phyloP scores from a whole-genome alignment of 2,113 vertebrate genomes.

The Sylvilagus bachmani region DNA sequence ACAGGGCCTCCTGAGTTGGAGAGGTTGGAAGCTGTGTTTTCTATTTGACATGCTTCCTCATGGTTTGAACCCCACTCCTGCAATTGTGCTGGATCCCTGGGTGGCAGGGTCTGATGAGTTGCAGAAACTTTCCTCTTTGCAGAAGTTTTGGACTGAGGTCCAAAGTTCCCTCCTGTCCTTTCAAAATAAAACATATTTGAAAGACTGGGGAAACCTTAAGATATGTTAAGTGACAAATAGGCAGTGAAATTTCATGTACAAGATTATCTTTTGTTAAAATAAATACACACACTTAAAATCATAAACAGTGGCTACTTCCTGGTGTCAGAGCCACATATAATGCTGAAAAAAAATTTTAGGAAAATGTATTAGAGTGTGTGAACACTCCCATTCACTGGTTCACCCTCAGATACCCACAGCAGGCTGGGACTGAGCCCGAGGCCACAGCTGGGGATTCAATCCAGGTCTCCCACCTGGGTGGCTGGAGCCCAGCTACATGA shows the following conservation, averaged over 20 bases:
- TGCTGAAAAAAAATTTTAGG: background rate
- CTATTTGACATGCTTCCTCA: background rate
- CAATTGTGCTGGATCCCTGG: background rate
- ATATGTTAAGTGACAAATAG: constrained; percentile 6
- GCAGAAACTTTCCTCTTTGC: background rate
- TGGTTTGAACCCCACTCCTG: background rate
- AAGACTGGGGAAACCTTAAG: constrained; percentile 23
- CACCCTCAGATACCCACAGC: too few species aligned
- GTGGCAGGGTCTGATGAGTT: background rate
- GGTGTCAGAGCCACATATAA: background rate
- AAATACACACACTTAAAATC: background rate
- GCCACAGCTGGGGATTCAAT: too few species aligned
- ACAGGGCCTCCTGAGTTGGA: background rate
- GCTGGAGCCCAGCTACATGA: too few species aligned
- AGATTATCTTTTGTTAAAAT: constrained; percentile 23
- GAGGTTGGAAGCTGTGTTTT: background rate
- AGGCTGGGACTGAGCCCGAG: too few species aligned
- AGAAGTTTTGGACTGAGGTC: background rate
- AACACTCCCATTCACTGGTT: too few species aligned
- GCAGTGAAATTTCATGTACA: constrained; percentile 47
- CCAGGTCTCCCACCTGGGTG: too few species aligned
- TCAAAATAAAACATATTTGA: constrained; percentile 27
- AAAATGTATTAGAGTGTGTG: too few species aligned
- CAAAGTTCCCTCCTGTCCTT: background rate
- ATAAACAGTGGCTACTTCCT: constrained; percentile 17